Conservation (phyloP, 35 echinoderm and acorn worm genomes). For the Chiridota heheva region DNA sequence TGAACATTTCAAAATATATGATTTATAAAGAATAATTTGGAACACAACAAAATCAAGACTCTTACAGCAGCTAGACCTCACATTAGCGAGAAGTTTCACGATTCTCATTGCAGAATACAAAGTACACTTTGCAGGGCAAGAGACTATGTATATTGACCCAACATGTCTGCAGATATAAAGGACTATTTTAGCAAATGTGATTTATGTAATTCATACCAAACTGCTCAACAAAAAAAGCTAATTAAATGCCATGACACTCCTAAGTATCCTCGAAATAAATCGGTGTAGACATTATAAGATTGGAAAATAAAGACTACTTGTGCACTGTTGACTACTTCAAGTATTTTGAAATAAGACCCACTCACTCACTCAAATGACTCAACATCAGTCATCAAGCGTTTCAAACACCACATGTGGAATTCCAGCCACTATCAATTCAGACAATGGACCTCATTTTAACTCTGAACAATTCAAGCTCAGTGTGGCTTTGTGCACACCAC, state of each 20-base stretch:
- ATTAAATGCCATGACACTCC: too few relatives aligned
- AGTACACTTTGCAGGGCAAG: background rate
- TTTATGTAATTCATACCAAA: background rate
- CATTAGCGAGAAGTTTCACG: too few relatives aligned
- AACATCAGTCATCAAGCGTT: slow-evolving; percentile 35
- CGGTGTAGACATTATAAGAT: slow-evolving; percentile 19
- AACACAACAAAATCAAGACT: too few relatives aligned
- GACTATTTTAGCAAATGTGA: slow-evolving; percentile 7
- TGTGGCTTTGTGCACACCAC: background rate
- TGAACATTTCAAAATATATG: too few relatives aligned
- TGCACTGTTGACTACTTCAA: slow-evolving; percentile 62
- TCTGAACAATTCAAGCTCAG: slow-evolving; percentile 22
- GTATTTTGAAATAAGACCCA: slow-evolving; percentile 52
- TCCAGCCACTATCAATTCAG: background rate
- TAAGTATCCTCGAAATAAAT: too few relatives aligned
- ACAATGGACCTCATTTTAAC: slow-evolving; percentile 54
- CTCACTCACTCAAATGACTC: slow-evolving; percentile 1
- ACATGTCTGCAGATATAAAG: background rate
- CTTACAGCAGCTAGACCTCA: too few relatives aligned
- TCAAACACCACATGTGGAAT: slow-evolving; percentile 52
- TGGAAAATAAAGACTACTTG: slow-evolving; percentile 38
- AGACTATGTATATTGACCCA: slow-evolving; percentile 14
- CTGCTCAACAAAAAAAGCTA: too few relatives aligned
- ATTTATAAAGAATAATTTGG: too few relatives aligned
- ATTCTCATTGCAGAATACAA: background rate